phyloP scores from a whole-genome alignment of 2,113 vertebrate genomes.

The Strigops habroptila region DNA sequence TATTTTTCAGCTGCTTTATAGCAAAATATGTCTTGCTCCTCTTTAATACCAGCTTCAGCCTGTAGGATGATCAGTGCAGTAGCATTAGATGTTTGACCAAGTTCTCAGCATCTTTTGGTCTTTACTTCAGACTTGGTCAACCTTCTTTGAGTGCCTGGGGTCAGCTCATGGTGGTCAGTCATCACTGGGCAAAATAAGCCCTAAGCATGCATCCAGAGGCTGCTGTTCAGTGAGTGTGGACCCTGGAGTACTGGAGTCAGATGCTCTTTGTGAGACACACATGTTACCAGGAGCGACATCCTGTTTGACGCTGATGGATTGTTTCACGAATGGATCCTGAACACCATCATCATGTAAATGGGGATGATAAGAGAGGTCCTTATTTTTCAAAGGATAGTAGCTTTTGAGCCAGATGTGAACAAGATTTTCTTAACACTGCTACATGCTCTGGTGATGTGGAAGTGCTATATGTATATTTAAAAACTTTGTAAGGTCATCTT shows the following conservation, averaged over 20 bases:
- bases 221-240: rapidly evolving
- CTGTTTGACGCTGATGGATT: not conserved
- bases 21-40: not conserved
- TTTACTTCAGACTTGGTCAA: not conserved
- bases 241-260: not conserved
- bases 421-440: not conserved
- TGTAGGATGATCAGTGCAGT: not conserved
- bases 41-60: not conserved
- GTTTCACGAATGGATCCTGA: not conserved
- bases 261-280: rapidly evolving
- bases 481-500: not conserved
- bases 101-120: not conserved
- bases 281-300: not conserved
- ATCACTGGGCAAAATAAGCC: not conserved
- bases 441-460: not conserved
- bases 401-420: not conserved
- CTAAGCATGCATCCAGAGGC: not conserved
- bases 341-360: not conserved
- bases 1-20: not conserved
- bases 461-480: not conserved
- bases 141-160: not conserved
- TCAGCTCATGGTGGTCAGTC: not conserved
- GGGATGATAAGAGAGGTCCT: not conserved
- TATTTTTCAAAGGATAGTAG: not conserved
- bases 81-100: not conserved